Evolutionary conservation across 2,888 invertebrate genomes (phyloP).

Genomic region (Latheticus oryzae): DNA sequence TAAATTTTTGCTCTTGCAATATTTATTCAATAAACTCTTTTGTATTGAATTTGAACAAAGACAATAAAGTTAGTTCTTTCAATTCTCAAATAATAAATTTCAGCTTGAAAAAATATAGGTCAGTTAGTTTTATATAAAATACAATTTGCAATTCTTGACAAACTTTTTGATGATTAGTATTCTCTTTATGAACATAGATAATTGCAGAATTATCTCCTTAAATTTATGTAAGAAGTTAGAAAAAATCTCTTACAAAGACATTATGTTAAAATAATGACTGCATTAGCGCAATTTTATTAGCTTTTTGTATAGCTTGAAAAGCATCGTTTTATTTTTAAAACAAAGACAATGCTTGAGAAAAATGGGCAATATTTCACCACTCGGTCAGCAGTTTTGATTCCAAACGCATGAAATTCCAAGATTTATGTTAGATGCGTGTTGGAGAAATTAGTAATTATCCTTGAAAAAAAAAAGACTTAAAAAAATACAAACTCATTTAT

Average conservation of each 20-base stretch:
- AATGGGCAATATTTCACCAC: background rate
- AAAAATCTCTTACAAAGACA: conserved; percentile 8
- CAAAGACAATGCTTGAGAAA: conserved; percentile 5
- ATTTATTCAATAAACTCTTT: no score
- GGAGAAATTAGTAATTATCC: conserved; percentile 30
- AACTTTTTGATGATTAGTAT: conserved; percentile 14
- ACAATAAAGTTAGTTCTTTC: conserved; percentile 12
- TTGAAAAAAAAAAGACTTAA: no score
- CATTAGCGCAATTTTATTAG: conserved; percentile 10
- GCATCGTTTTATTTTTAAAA: conserved; percentile 3
- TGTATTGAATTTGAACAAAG: conserved; percentile 18
- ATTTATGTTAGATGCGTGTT: conserved; percentile 14
- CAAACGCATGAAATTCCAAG: conserved; percentile 13
- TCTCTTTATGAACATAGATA: conserved; percentile 10
- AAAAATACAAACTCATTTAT: no score
- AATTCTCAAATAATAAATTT: conserved; percentile 29
- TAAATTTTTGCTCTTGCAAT: no score
- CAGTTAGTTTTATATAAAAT: conserved; percentile 23
- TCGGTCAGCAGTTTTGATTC: background rate
- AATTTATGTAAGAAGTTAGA: conserved; percentile 8
- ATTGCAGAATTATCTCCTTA: conserved; percentile 23
- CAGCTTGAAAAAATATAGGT: conserved; percentile 24
- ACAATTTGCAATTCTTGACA: conserved; percentile 2
- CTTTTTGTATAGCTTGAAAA: background rate
- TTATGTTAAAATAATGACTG: conserved; percentile 7